A percentile compares a stretch with the other conserved stretches of the same genome.
These are phyloP conservation scores for Andricus grossulariae DNA, from an alignment of 1,140 invertebrate genomes.

Conservation along the genomic window DNA sequence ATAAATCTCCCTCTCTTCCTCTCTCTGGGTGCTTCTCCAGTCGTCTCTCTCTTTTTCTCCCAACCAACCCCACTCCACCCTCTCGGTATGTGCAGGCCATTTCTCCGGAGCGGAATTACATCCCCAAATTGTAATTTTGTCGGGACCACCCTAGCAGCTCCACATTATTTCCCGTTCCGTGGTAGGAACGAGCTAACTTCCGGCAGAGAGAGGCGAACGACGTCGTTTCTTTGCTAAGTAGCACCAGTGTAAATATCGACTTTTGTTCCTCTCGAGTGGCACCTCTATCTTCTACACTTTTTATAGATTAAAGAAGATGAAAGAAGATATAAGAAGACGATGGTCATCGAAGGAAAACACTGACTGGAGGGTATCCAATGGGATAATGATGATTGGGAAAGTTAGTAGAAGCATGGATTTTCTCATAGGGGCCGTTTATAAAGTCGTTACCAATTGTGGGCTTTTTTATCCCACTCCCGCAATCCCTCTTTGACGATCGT, in stretches of 20 bases:
- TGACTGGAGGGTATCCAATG: not conserved
- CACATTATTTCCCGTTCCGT: conserved; percentile 64
- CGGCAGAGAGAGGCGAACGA: conserved; percentile 52
- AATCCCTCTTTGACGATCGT: too few relatives aligned
- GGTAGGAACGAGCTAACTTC: conserved; percentile 58
- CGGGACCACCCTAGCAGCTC: conserved; percentile 66
- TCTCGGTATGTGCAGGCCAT: conserved; percentile 72
- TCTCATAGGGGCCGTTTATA: too few relatives aligned
- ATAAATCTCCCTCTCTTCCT: conserved; percentile 65
- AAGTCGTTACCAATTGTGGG: too few relatives aligned
- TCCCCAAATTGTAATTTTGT: conserved; percentile 75
- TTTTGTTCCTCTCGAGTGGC: conserved; percentile 45
- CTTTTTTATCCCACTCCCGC: too few relatives aligned
- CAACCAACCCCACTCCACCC: conserved; percentile 36
- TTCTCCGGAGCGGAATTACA: conserved; percentile 72
- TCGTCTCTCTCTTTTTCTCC: conserved; percentile 33
- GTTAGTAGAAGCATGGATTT: too few relatives aligned
- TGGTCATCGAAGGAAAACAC: not conserved
- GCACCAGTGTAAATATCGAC: conserved; percentile 51
- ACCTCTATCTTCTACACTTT: conserved; percentile 6
- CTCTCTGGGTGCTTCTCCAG: conserved; percentile 41
- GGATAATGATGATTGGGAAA: too few relatives aligned
- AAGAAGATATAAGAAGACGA: not conserved
- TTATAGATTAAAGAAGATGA: not conserved
- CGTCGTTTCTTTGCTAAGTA: conserved; percentile 62